Evolutionary conservation across 2,113 vertebrate species (phyloP).

Genomic region (Platycercus adscitus): DNA sequence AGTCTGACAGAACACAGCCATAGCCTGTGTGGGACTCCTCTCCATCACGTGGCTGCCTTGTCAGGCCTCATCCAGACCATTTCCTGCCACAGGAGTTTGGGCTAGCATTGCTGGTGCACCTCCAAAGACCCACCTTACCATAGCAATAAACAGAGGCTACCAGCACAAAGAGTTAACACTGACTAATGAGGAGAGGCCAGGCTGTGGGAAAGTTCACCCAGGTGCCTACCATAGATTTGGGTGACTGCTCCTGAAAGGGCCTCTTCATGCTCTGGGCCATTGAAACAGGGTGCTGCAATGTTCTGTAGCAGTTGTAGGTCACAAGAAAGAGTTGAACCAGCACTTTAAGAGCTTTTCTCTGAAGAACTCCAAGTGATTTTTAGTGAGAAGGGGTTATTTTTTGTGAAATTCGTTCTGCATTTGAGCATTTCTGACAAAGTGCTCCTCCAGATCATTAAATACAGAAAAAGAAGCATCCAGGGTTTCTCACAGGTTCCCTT

Average conservation of each 20-base stretch:
- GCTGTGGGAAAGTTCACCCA: background rate
- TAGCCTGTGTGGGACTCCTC: background rate
- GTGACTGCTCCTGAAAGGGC: background rate
- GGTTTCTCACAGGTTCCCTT: background rate
- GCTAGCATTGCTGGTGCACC: too few relatives aligned
- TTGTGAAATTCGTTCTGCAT: background rate
- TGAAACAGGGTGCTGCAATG: background rate
- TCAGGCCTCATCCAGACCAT: background rate
- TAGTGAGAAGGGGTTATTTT: background rate
- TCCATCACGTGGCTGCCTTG: background rate
- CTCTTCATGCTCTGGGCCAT: background rate
- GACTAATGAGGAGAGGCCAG: background rate
- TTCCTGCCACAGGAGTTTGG: background rate
- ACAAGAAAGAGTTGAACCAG: background rate
- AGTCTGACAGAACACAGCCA: background rate
- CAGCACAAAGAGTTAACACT: too few relatives aligned
- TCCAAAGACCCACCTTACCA: background rate
- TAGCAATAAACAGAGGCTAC: background rate
- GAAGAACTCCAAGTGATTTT: background rate
- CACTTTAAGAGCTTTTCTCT: background rate
- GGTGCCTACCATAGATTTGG: background rate
- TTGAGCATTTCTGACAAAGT: background rate
- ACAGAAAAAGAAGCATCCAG: background rate
- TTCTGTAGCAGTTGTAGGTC: background rate
- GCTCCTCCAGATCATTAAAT: background rate